Base-by-base conservation (phyloP, 2,797 vertebrate genomes). In the Centroberyx gerrardi region DNA sequence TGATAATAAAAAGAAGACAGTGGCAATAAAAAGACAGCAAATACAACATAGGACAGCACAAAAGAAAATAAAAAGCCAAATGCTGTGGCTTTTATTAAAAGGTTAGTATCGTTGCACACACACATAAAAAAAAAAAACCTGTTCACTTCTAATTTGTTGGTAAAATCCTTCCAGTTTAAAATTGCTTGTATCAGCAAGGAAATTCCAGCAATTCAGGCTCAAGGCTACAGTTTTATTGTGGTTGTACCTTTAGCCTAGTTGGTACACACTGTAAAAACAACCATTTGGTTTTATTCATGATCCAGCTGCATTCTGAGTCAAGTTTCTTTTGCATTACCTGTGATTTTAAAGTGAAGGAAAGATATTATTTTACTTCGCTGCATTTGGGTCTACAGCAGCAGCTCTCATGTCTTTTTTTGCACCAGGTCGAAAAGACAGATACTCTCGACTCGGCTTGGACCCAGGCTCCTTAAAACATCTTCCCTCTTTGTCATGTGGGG, bases 201-300 rank as follows among this genome's bases (percentile, higher is more conserved):
- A 78, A 46, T 85, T 81, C 73, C 76, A 66, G 71, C 66, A 67
- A 77, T 40, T 59, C n/a, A 53, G n/a, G 52, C 17, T 60, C 2
- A 5, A 6, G 17, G 55, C 10, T 36, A 12, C 33, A 53, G 69
- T 68, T 62, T 54, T 53, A 7, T 10, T 76, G 72, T 80, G 74
- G 72, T 78, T 28, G 22, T 22, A 14, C 5, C 15, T 70, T 60
- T 7, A 48, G 7, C 9, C 8, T 49, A 17, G 6, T 46, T 42
- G 42, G 2, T 46, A 51, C 15, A 42, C 13, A 42, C 29, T 40
- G 27, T 28, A 62, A 48, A 33, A 73, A 15, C 61, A 68, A 17
- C 60, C 17, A 27, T n/a, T 33, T 33, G 33, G 33, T 33, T 33
- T 33, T 7, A 33, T 33, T 33, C 33, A 33, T 2, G 7, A 33